Evolutionary conservation across 2,888 invertebrate species (phyloP), one percentile per base, ranked within the genome.

Genomic region (Pterobdella sp.): DNA sequence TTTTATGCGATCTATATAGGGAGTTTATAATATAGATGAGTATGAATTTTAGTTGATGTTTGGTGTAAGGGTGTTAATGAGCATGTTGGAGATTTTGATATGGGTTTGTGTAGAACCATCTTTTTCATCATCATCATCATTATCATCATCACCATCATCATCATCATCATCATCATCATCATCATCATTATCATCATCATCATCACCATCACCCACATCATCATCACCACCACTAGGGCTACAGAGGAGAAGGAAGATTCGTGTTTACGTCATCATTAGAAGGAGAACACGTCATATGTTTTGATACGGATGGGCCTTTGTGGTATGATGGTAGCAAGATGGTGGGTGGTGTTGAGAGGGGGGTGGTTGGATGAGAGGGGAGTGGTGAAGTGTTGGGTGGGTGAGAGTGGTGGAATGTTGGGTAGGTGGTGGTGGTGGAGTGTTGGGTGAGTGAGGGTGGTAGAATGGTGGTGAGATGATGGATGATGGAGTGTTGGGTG

Each of bases 241-340:
- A 88, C 80, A 95, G 94, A 76, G 91, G 94, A 0, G 96, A 97
- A 83, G 97, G 95, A 70, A 88, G 90, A 78, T 94, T 98, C 81
- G 93, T 96, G 0, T 98, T 98, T 84, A 97, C 96, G 0, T 97
- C 97, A 0, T 93, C 94, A 79, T 89, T 89, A 1, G 96, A 97
- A 10, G 98, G 98, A 76, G 98, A 98, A 86, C 98, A 99, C 85
- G 89, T 93, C 7, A 94, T 98, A 80, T 98, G 98, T 83, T 89
- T 99, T 86, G 95, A 93, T 83, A 96, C 97, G 0, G 99, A 98
- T 83, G 95, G 94, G 79, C 91, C 93, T 4, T 91, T 94, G 64
- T 97, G 97, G 97, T 97, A 97, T 84, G 93, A 93, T 83, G 96
- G 97, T 71, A 92, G 94, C 36, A 96, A 97, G 83, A 85, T 98